A percentile compares a stretch with the other conserved stretches of the same genome.
phyloP scores from a whole-genome alignment of 2,113 vertebrate genomes.

The Myxocyprinus asiaticus region DNA sequence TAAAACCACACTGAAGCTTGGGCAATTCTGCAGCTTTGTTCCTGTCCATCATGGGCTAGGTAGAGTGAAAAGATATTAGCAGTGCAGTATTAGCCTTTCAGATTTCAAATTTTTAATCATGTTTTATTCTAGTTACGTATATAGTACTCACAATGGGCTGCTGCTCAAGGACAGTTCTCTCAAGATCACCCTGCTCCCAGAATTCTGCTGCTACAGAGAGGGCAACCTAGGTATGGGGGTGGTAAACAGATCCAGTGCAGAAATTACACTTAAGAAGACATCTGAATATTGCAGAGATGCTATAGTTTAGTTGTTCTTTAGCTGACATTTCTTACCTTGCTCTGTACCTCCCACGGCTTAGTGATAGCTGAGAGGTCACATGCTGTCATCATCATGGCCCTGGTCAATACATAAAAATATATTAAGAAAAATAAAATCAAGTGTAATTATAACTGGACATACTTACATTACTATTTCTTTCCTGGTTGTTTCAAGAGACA shows the following conservation, averaged over 20 bases:
- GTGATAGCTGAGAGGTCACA: conserved; percentile 97
- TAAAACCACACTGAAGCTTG: conserved; percentile 96
- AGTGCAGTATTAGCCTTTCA: neutral
- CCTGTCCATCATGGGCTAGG: conserved; percentile 97
- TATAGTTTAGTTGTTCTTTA: neutral
- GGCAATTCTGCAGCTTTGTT: conserved; percentile 91
- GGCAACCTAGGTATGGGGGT: conserved; percentile 79
- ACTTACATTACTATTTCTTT: conserved; percentile 97
- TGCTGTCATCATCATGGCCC: conserved; percentile 99
- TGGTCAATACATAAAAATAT: conserved; percentile 57
- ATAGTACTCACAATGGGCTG: conserved; percentile 90
- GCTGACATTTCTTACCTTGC: conserved; percentile 82
- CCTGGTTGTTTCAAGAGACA: conserved; percentile 91
- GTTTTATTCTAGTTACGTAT: too few relatives aligned
- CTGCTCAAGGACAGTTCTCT: conserved; percentile 89
- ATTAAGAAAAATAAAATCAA: too few relatives aligned
- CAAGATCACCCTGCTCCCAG: conserved; percentile 97
- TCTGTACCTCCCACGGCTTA: conserved; percentile 98
- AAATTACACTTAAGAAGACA: neutral
- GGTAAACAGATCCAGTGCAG: neutral
- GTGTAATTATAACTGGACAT: neutral
- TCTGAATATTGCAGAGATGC: neutral
- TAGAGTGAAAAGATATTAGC: conserved; percentile 7
- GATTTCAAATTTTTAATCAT: too few relatives aligned
- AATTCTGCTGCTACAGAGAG: conserved; percentile 94